Evolutionary conservation across 2,797 vertebrate genomes (phyloP), one percentile per base, ranked within the genome.

Genomic region (Labroides dimidiatus): DNA sequence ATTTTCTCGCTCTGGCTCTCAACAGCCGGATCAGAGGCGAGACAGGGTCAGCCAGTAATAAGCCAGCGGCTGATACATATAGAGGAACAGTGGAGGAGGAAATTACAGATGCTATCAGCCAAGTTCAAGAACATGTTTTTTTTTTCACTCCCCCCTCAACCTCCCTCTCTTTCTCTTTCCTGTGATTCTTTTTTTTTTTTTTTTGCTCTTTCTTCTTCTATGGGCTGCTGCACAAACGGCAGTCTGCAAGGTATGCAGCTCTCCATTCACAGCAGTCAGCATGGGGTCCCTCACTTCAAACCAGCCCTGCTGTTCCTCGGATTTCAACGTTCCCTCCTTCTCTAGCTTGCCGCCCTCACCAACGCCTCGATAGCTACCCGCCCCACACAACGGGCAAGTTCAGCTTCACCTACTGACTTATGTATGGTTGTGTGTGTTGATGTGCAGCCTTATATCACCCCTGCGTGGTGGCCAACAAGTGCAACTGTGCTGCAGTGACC

Each of bases 231-330:
- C 86, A 89, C 88, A 87, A 86, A 85, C 58, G 53, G 50, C 89
- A 77, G 79, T 90, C 80, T 81, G 77, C 78, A 88, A 92, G 88
- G 89, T 92, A 91, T 92, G 88, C 77, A 14, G 64, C 82, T 64
- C 71, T 74, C 84, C 80, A 89, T 93, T 93, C 89, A 93, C 72
- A 58, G 69, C 77, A 37, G 56, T 52, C 84, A 21, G 82, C 85
- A 85, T 90, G 93, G 82, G 89, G 88, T 92, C 85, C 67, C 72
- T 82, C 78, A 84, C 88, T 90, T 91, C 84, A 90, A 86, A 83
- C 81, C 27, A 30, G 45, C 65, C 77, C 58, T 11, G 64, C 84
- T 84, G 81, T 81, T 88, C 66, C 47, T 24, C 53, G 79, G 78
- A 79, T 77, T 80, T 76, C 24, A 71, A 64, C 55, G 10, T n/a